Percentiles rank a stretch among this genome's conserved stretches.
Evolutionary conservation across 2,797 vertebrate species (phyloP).

Genomic region (Dendrocincla fuliginosa): DNA sequence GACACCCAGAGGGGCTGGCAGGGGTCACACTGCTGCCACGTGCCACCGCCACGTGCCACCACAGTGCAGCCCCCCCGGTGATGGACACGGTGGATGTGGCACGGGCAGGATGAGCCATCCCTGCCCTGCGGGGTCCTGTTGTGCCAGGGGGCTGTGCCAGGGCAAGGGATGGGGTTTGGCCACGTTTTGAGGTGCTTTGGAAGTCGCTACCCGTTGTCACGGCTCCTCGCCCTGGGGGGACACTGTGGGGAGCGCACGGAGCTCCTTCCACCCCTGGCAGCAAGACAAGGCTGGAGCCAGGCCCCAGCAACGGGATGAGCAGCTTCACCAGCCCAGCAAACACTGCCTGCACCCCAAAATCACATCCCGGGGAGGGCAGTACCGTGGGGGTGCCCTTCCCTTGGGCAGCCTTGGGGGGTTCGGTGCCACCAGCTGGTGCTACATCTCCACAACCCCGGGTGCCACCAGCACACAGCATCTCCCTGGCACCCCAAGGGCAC

Average conservation of each 20-base stretch:
- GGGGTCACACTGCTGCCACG: background rate
- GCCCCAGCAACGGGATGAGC: fast-evolving
- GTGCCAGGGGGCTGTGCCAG: background rate
- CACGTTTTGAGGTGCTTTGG: fast-evolving
- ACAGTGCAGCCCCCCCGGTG: fast-evolving
- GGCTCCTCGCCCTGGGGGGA: background rate
- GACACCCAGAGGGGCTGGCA: fast-evolving
- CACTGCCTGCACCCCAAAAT: background rate
- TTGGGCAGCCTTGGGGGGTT: background rate
- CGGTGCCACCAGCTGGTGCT: background rate
- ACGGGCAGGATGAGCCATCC: fast-evolving
- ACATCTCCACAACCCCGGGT: background rate
- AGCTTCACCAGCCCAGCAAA: background rate
- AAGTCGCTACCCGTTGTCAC: background rate
- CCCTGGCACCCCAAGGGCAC: background rate
- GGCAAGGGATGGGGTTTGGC: background rate
- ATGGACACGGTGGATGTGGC: fast-evolving
- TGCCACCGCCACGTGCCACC: background rate
- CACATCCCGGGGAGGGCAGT: fast-evolving
- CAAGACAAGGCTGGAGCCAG: fast-evolving
- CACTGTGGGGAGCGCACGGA: fast-evolving
- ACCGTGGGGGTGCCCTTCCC: fast-evolving
- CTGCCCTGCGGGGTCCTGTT: fast-evolving
- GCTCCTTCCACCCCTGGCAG: background rate
- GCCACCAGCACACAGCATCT: fast-evolving